Base-by-base conservation (phyloP, 2,113 vertebrate species). In the Typhlomys cinereus region DNA sequence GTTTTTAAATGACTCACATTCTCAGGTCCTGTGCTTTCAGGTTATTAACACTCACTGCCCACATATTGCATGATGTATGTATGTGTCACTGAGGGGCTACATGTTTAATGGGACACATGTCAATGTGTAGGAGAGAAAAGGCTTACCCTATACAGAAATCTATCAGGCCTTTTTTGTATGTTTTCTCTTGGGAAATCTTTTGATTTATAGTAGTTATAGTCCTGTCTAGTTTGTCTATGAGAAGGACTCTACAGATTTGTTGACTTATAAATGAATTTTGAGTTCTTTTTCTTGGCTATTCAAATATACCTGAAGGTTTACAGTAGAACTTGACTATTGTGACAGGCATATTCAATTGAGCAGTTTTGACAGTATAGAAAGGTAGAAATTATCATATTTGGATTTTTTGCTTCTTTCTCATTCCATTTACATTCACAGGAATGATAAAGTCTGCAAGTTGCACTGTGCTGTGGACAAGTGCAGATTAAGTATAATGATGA, bases 11-110 rank as follows among this genome's bases (percentile, higher is more conserved):
- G 98, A 98, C 97, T 97, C 98, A 98, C 98, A 97, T 98, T 98
- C 98, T 99, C 98, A 98, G 98, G 97, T 98, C 98, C 98, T 99
- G 98, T 99, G 98, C 98, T 96, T 97, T 98, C 98, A 99, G 98
- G 98, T 98, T 98, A 97, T 98, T 98, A 98, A 98, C 98, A 98
- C 98, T 98, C 98, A 97, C 98, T 98, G 96, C 97, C 97, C 96
- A 23, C 95, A 97, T 97, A 97, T 95, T 98, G 98, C 98, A 98
- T 98, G 97, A 85, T 98, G 98, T 98, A 98, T 98, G 98, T 92
- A 48, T 66, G 0, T 93, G 59, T 96, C 96, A 96, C 92, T 95
- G 95, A 36, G 79, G 82, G 78, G n/a, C n/a, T n/a, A n/a, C n/a
- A n/a, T n/a, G n/a, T 89, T 89, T 59, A 67, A 27, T 79, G 94